Evolutionary conservation across 2,797 vertebrate species (phyloP).

Genomic region (Myotis planiceps): DNA sequence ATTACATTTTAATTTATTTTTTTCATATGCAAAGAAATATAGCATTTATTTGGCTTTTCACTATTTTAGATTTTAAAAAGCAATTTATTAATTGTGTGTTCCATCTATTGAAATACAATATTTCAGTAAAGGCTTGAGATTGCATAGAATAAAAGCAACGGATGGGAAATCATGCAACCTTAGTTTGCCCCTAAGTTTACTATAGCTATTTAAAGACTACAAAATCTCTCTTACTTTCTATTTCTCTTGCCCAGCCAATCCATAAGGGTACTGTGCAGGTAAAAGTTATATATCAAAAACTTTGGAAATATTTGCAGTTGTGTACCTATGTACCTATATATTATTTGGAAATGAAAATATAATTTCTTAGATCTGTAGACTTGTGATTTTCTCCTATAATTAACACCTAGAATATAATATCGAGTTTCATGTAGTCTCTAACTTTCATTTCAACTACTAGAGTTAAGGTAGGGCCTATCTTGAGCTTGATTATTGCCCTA

Average conservation of each 20-base stretch:
- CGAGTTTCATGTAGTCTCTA: not conserved
- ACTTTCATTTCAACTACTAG: not conserved
- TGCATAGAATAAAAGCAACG: not conserved
- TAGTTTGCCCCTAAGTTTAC: not conserved
- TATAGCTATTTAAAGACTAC: not conserved
- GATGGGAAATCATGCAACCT: not conserved
- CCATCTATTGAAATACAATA: not conserved
- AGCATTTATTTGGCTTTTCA: not conserved
- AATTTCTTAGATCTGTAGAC: not conserved
- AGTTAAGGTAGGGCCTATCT: not conserved
- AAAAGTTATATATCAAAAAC: not conserved
- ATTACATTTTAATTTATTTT: not conserved
- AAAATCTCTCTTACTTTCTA: not conserved
- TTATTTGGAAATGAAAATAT: not conserved
- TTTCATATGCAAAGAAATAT: not conserved
- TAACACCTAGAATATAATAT: not conserved
- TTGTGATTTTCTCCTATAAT: not conserved
- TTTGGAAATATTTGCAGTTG: not conserved
- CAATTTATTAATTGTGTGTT: not conserved
- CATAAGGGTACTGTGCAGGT: not conserved
- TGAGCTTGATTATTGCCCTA: not conserved
- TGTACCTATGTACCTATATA: not conserved
- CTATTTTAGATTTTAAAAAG: not conserved
- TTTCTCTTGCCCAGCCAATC: not conserved
- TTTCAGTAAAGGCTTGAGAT: not conserved